These are phyloP conservation scores for Geophilus truncorum DNA, from an alignment of 2,888 invertebrate species.

Conservation along the genomic window DNA sequence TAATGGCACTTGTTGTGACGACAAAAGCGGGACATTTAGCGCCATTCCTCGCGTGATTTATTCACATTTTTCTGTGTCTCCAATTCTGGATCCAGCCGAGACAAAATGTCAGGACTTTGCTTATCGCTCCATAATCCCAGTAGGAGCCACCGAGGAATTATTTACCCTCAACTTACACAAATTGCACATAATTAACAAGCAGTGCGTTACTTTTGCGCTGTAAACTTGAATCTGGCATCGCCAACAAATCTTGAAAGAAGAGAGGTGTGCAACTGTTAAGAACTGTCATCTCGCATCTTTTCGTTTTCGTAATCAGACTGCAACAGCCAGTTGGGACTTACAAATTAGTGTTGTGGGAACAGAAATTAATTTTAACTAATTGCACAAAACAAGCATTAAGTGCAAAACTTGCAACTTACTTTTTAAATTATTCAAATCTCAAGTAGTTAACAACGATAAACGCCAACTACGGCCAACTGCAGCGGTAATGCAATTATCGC, in stretches of 20 bases:
- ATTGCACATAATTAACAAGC: constrained; percentile 22
- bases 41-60: neutral
- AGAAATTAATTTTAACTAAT: neutral
- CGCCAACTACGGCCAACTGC: too few relatives aligned
- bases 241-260: neutral
- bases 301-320: constrained; percentile 12
- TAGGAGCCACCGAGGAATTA: constrained; percentile 7
- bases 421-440: too few relatives aligned
- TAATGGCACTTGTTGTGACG: neutral
- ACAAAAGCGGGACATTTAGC: neutral
- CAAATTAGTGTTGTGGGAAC: neutral
- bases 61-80: neutral
- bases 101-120: neutral
- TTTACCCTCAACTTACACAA: constrained; percentile 5
- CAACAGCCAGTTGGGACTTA: constrained; percentile 12
- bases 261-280: neutral
- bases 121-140: constrained; percentile 10
- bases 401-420: neutral
- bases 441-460: too few relatives aligned
- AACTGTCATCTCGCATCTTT: neutral
- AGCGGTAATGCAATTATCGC: too few relatives aligned
- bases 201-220: neutral
- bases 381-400: neutral
- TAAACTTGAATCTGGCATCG: neutral
- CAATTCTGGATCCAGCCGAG: neutral